phyloP scores from a whole-genome alignment of 2,888 invertebrate species.

The Eurytoma adleriae region DNA sequence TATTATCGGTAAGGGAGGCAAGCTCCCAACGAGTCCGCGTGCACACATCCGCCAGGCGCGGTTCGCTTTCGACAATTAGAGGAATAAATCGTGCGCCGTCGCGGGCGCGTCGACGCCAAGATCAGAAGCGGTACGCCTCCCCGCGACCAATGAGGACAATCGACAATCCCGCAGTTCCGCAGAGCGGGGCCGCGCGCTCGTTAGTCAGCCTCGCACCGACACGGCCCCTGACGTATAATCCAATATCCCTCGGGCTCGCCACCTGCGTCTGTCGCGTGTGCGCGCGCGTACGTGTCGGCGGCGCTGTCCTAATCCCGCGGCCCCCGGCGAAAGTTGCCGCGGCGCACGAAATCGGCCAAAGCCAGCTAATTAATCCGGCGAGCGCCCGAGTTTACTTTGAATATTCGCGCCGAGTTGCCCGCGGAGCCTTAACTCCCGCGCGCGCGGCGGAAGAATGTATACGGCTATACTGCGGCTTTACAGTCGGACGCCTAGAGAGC shows the following conservation, averaged over 20 bases:
- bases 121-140: slow-evolving; percentile 37
- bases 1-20: too few relatives aligned
- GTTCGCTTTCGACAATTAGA: slow-evolving; percentile 34
- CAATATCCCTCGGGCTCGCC: slow-evolving; percentile 45
- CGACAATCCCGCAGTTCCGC: slow-evolving; percentile 35
- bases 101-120: not conserved
- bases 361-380: slow-evolving; percentile 50
- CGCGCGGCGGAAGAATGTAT: too few relatives aligned
- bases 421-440: too few relatives aligned
- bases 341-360: slow-evolving; percentile 22
- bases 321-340: slow-evolving; percentile 16
- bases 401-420: too few relatives aligned
- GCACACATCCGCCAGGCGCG: not conserved
- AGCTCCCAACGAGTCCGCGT: too few relatives aligned
- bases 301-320: slow-evolving; percentile 33
- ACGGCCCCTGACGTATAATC: slow-evolving; percentile 56
- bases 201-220: slow-evolving; percentile 52
- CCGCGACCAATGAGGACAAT: slow-evolving; percentile 26
- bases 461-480: too few relatives aligned
- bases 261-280: not conserved
- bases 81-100: slow-evolving; percentile 38
- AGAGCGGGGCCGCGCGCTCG: slow-evolving; percentile 36
- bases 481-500: too few relatives aligned
- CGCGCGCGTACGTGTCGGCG: not conserved
- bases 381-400: not conserved